phyloP scores from a whole-genome alignment of 1,140 invertebrate genomes.

The Coenobita brevimanus region DNA sequence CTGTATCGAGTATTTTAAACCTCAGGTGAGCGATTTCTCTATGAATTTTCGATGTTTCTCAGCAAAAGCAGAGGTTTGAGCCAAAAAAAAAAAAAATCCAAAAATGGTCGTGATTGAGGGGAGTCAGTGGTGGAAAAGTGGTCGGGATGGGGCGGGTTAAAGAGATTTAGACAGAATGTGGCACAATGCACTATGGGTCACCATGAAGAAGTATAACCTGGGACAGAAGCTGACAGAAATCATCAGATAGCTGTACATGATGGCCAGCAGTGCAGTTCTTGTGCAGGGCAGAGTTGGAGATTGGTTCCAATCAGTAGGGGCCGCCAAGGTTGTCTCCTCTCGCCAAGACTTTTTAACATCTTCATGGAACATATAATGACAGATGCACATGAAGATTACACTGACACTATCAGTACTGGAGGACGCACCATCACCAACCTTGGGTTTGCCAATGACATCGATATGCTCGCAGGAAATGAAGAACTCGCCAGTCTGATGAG shows the following conservation, averaged over 20 bases:
- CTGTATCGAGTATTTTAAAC: too few relatives aligned
- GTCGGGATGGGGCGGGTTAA: too few relatives aligned
- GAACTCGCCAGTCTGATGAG: neutral
- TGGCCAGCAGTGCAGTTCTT: constrained; percentile 3
- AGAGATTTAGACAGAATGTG: neutral
- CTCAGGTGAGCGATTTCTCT: too few relatives aligned
- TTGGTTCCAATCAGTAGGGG: neutral
- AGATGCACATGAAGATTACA: neutral
- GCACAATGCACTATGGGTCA: constrained; percentile 15
- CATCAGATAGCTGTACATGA: constrained; percentile 18
- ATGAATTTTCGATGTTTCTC: too few relatives aligned
- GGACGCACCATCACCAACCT: constrained; percentile 2
- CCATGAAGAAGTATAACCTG: neutral
- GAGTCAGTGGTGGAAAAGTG: too few relatives aligned
- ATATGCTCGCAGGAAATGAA: neutral
- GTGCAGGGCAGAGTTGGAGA: constrained; percentile 1
- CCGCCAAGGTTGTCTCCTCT: constrained; percentile 5
- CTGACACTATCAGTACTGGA: neutral
- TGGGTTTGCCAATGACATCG: neutral
- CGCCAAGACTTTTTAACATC: neutral
- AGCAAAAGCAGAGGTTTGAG: too few relatives aligned
- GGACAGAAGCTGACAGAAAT: neutral
- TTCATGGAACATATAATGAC: constrained; percentile 3
- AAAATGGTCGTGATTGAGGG: too few relatives aligned
- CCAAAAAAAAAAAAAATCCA: too few relatives aligned